Evolutionary conservation across 2,888 invertebrate genomes (phyloP), one percentile per base, ranked within the genome.

Genomic region (Chrysolina americana): DNA sequence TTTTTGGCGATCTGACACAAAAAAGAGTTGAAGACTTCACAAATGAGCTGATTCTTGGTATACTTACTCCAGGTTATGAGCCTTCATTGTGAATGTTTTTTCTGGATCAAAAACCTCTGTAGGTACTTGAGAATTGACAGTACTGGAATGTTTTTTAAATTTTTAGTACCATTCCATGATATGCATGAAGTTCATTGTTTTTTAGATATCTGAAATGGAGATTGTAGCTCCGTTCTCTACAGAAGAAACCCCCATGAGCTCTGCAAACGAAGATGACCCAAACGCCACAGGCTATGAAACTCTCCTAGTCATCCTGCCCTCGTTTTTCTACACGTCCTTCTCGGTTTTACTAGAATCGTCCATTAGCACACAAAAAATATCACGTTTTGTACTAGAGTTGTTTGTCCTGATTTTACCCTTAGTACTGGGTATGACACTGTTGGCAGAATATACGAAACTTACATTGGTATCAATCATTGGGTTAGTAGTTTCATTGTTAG

Each of bases 371-470:
- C 41, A 62, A 48, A 73, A 65, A 65, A 75, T 56, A 36, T 64
- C 36, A n/a, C 65, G 70, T 71, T 81, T 84, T 65, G 41, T 84
- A 65, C 81, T 90, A 17, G 93, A 93, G 87, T 92, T 92, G 81
- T 19, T 89, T 0, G 77, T 90, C 6, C 89, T 93, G 74, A 87
- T 91, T 2, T 59, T 92, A 15, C 91, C 93, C 10, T 84, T 91
- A 63, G 89, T 93, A 73, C 78, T 91, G 59, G 90, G 89, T 23
- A 89, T 91, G 65, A 93, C 92, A n/a, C 76, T 92, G 64, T 83
- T 90, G 23, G 85, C 89, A 21, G 82, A 88, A 5, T 82, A 90
- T 88, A 83, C 79, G 44, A 71, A 63, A 28, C 36, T 65, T 36
- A 53, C 79, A 86, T n/a, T 84, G 59, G 66, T 81, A 48, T 44